Evolutionary conservation across 2,113 vertebrate species (phyloP).

Genomic region (Prunella fulvescens): DNA sequence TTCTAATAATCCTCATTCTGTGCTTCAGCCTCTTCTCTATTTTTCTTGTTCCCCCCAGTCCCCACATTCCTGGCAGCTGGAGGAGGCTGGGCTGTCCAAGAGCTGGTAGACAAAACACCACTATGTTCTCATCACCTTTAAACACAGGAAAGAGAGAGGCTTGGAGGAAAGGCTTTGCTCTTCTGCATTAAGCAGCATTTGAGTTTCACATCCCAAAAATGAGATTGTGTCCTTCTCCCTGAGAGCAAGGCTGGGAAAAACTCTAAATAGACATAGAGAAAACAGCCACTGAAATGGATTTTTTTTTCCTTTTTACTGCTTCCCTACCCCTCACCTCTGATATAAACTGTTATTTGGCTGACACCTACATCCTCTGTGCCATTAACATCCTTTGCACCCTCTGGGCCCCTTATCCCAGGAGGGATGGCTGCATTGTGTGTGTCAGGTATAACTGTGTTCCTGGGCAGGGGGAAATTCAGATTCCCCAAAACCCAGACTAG

Average conservation of each 20-base stretch:
- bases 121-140: not conserved
- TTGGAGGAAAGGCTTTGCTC: not conserved
- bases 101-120: not conserved
- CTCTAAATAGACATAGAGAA: not conserved
- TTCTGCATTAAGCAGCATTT: not conserved
- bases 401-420: not conserved
- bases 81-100: not conserved
- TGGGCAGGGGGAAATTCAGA: not conserved
- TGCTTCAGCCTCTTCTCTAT: not conserved
- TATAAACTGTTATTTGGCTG: not conserved
- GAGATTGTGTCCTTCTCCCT: not conserved
- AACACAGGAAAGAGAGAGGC: not conserved
- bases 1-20: constrained; percentile 1
- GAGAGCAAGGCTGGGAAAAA: not conserved
- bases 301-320: no score
- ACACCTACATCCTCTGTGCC: not conserved
- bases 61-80: not conserved
- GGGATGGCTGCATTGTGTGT: fast-evolving
- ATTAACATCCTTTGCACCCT: not conserved
- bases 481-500: not conserved
- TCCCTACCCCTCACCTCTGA: not conserved
- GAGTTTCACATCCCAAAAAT: not conserved
- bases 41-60: not conserved
- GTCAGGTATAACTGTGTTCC: no score
- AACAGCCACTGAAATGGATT: not conserved